Evolutionary conservation across 2,113 vertebrate species (phyloP).

Genomic region (Petromus typicus): DNA sequence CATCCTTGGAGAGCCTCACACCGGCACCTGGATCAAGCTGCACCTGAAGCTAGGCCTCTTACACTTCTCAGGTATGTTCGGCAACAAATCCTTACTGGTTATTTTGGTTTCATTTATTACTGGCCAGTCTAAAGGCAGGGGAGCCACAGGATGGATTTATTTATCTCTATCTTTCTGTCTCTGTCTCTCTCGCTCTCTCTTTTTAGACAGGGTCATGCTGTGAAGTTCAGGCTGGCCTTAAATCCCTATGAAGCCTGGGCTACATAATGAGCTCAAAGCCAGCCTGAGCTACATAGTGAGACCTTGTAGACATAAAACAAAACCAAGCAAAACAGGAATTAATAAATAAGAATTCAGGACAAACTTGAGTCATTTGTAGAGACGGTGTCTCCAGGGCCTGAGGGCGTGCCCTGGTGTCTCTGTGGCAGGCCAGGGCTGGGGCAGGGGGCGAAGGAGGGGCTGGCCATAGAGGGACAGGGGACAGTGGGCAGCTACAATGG

Average conservation of each 20-base stretch:
- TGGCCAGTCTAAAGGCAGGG: neutral
- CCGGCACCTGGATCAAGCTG: neutral
- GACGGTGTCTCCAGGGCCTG: no score
- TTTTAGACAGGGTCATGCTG: neutral
- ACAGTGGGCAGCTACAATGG: no score
- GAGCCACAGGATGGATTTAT: neutral
- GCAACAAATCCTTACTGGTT: neutral
- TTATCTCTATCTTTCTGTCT: neutral
- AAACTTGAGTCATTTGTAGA: no score
- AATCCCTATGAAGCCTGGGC: neutral
- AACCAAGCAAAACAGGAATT: no score
- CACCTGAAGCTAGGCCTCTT: neutral
- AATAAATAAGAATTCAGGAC: no score
- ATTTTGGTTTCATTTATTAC: neutral
- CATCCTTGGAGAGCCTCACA: accelerated
- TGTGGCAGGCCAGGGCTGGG: no score
- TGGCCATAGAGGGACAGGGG: no score
- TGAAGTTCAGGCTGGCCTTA: neutral
- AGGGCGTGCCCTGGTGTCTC: no score
- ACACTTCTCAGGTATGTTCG: neutral
- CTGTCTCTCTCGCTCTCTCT: neutral
- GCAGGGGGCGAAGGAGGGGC: no score
- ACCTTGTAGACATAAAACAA: no score
- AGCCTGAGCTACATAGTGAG: no score
- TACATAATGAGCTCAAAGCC: no score